phyloP scores from a whole-genome alignment of 2,888 invertebrate genomes.

The Hypercompe scribonia region DNA sequence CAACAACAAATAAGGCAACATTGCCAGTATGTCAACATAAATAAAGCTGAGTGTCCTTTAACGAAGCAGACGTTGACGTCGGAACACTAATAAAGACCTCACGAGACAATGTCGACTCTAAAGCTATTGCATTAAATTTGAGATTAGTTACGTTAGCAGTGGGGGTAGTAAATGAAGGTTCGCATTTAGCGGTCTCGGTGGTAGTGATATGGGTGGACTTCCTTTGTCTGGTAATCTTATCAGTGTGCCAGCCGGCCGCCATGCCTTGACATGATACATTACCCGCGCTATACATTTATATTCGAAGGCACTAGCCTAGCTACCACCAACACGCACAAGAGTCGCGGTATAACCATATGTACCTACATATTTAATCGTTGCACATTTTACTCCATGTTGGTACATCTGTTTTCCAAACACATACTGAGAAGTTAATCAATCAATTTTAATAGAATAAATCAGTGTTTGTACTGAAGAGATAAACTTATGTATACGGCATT shows the following conservation, averaged over 20 bases:
- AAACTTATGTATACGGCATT: slow-evolving; percentile 64
- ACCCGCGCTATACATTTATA: slow-evolving; percentile 70
- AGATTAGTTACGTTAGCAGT: slow-evolving; percentile 50
- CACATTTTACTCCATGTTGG: slow-evolving; percentile 30
- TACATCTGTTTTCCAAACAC: slow-evolving; percentile 44
- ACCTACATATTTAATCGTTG: slow-evolving; percentile 25
- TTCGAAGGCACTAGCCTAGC: slow-evolving; percentile 45
- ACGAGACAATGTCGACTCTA: slow-evolving; percentile 71
- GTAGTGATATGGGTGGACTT: slow-evolving; percentile 86
- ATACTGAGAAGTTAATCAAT: slow-evolving; percentile 62
- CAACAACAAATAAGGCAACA: slow-evolving; percentile 81
- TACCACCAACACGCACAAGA: slow-evolving; percentile 32
- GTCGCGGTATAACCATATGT: slow-evolving; percentile 19
- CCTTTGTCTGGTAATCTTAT: slow-evolving; percentile 87
- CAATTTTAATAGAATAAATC: slow-evolving; percentile 64
- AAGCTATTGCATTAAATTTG: slow-evolving; percentile 64
- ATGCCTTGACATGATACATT: slow-evolving; percentile 84
- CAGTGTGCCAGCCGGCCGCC: slow-evolving; percentile 75
- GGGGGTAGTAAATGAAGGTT: slow-evolving; percentile 82
- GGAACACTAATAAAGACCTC: slow-evolving; percentile 75
- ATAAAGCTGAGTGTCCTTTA: slow-evolving; percentile 86
- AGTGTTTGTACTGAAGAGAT: slow-evolving; percentile 59
- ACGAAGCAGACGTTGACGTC: slow-evolving; percentile 84
- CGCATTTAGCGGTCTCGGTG: slow-evolving; percentile 80
- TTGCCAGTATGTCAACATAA: slow-evolving; percentile 84